These are phyloP conservation scores for Troides aeacus DNA, from an alignment of 2,888 invertebrate genomes.

Conservation along the genomic window DNA sequence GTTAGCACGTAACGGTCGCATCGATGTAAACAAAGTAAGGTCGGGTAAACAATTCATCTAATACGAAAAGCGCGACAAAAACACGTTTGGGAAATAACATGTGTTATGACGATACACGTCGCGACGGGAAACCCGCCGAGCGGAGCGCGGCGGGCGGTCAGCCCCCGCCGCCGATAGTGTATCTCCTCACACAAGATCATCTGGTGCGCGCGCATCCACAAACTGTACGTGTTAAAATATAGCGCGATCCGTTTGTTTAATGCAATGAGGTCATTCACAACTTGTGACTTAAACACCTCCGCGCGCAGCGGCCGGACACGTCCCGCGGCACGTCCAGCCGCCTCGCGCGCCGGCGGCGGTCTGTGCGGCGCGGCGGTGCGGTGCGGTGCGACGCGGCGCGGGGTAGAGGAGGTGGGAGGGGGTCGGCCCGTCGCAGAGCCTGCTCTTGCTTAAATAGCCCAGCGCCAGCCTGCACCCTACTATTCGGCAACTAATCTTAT, in stretches of 20 bases:
- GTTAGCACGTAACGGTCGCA: no score
- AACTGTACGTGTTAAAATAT: neutral
- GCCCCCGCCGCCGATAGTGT: neutral
- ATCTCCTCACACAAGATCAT: neutral
- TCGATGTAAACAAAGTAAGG: no score
- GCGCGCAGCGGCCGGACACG: neutral
- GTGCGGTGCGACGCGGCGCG: neutral
- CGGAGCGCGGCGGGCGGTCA: no score
- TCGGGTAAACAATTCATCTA: no score
- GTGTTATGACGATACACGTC: no score
- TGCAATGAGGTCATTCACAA: neutral
- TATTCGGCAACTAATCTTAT: conserved; percentile 19
- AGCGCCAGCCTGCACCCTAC: neutral
- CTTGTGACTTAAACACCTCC: no score
- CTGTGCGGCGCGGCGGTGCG: neutral
- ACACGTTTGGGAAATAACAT: no score
- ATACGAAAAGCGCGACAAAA: no score
- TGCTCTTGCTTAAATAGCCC: neutral
- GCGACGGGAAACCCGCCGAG: neutral
- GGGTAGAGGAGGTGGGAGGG: neutral
- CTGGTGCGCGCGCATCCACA: neutral
- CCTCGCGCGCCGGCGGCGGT: neutral
- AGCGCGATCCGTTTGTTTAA: no score
- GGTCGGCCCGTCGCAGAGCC: neutral
- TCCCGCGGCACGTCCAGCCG: neutral